Evolutionary conservation across 2,888 invertebrate genomes (phyloP), one percentile per base, ranked within the genome.

Genomic region (Eupeodes latifasciatus): DNA sequence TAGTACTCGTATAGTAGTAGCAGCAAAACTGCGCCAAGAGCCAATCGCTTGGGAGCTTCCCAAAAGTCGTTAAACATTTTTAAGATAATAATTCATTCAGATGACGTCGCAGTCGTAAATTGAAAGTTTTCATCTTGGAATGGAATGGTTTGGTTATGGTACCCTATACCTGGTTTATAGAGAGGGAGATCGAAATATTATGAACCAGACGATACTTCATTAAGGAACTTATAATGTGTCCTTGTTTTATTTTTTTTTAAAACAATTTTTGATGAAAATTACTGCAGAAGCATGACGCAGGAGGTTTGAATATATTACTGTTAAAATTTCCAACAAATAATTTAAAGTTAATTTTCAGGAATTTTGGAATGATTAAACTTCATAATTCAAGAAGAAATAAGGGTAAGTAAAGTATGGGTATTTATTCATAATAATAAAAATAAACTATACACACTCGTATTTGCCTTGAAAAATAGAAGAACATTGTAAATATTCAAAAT

Each of bases 31-130:
- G 66, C 66, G 66, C 49, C 49, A 66, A 66, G 40, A 66, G 59
- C 59, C 72, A 72, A 72, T 72, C 59, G 59, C 72, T 72, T 27
- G 59, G 55, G 75, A 72, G 27, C 59, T n/a, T 40, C 71, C 55
- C 57, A 47, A 27, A 47, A 34, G 53, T 55, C 75, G 71, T 87
- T 79, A 87, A 83, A 87, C 62, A 75, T 75, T 69, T 72, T 78
- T 67, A 61, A 71, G 72, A 84, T 81, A 77, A 88, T 88, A 81
- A 81, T 84, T 88, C 81, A 88, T 88, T 84, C 87, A 84, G 81
- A 72, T 81, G 84, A 74, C 81, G 87, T 84, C 71, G 80, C 62
- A 77, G 83, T 74, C 84, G 84, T 88, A 88, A 88, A 84, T 88
- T 83, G 84, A 81, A 88, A 78, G 76, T 81, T 81, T 64, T 19